Evolutionary conservation across 1,140 invertebrate genomes (phyloP).

Genomic region (Neotoxoptera formosana): DNA sequence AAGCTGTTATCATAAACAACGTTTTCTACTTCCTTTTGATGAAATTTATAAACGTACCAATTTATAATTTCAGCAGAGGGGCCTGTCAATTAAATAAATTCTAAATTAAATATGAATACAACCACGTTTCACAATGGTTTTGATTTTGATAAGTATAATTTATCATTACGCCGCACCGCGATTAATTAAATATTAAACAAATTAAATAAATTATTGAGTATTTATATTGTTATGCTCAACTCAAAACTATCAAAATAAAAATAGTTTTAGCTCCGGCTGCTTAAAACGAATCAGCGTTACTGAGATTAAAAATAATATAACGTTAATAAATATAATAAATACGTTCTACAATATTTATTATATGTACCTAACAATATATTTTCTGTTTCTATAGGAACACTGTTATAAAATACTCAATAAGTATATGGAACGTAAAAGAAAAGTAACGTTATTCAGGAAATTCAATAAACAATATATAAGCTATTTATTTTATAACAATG

Average conservation of each 20-base stretch:
- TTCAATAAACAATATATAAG: background rate
- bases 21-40: background rate
- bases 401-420: background rate
- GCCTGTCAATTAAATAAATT: background rate
- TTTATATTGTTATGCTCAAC: background rate
- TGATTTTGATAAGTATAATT: background rate
- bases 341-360: too few species aligned
- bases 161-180: background rate
- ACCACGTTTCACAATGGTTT: background rate
- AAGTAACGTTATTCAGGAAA: background rate
- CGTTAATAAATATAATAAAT: too few species aligned
- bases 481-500: background rate
- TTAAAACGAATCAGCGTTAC: background rate
- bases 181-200: too few species aligned
- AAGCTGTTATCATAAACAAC: background rate
- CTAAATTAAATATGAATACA: background rate
- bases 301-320: too few species aligned
- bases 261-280: background rate
- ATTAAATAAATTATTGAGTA: too few species aligned
- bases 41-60: background rate
- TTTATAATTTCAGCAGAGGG: background rate
- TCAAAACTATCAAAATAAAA: background rate
- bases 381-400: background rate
- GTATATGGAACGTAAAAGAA: background rate
- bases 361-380: background rate